A percentile compares a stretch with the other conserved stretches of the same genome.
phyloP scores from a whole-genome alignment of 2,113 vertebrate genomes.

The Limanda limanda region DNA sequence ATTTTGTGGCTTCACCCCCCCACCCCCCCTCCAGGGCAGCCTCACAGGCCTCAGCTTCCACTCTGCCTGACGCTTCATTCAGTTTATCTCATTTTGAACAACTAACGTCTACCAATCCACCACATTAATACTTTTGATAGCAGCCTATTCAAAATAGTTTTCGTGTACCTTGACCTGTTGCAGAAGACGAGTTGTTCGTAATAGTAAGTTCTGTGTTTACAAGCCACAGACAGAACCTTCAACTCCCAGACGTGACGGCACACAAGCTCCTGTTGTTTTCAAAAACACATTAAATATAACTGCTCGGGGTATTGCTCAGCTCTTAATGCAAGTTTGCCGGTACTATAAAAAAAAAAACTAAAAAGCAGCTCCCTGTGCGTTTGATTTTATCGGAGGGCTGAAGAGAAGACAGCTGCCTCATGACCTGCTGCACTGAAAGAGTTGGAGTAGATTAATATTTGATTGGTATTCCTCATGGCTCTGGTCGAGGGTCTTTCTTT shows the following conservation, averaged over 20 bases:
- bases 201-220: conserved; percentile 1
- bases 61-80: too few relatives aligned
- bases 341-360: conserved; percentile 1
- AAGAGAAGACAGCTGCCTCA: not conserved
- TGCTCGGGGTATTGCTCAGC: conserved; percentile 1
- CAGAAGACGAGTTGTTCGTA: too few relatives aligned
- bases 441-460: conserved; percentile 2
- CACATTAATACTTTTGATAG: too few relatives aligned
- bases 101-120: too few relatives aligned
- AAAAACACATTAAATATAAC: conserved; percentile 4
- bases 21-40: conserved; percentile 8
- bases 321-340: conserved; percentile 5
- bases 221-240: not conserved
- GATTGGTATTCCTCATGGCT: not conserved
- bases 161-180: too few relatives aligned
- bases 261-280: conserved; percentile 10
- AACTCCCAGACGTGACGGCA: not conserved
- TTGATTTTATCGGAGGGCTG: conserved; percentile 5
- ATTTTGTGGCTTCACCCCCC: not conserved
- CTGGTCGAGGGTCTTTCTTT: not conserved
- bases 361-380: conserved; percentile 2
- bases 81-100: too few relatives aligned
- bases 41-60: conserved; percentile 24
- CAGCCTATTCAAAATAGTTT: too few relatives aligned
- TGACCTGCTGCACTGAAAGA: not conserved